phyloP scores from a whole-genome alignment of 2,888 invertebrate genomes.

The Prosopocoilus inquinatus region DNA sequence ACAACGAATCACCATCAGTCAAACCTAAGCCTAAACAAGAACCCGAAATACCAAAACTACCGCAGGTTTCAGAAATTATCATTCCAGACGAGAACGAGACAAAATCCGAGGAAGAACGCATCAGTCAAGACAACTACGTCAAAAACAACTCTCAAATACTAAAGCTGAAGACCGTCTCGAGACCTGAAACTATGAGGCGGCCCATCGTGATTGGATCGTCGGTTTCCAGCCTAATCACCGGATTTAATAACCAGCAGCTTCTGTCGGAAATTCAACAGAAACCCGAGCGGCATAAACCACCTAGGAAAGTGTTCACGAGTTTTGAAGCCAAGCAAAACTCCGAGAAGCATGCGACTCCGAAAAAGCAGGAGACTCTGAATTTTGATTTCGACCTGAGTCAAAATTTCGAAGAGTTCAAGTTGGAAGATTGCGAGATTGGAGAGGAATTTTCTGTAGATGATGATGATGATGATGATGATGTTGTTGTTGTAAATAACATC shows the following conservation, averaged over 20 bases:
- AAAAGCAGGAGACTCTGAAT: constrained; percentile 24
- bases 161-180: constrained; percentile 43
- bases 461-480: constrained; percentile 9
- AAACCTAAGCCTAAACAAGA: constrained; percentile 47
- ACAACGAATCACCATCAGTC: constrained; percentile 12
- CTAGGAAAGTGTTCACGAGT: constrained; percentile 44
- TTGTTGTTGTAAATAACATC: constrained; percentile 1
- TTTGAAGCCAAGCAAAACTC: constrained; percentile 48
- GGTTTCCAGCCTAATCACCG: constrained; percentile 56
- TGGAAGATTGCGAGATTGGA: constrained; percentile 67
- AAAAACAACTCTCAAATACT: constrained; percentile 49
- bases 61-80: constrained; percentile 72
- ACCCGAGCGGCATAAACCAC: constrained; percentile 32
- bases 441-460: constrained; percentile 43
- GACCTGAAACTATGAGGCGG: constrained; percentile 43
- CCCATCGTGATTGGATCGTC: constrained; percentile 63
- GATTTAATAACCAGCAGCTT: constrained; percentile 51
- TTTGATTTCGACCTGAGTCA: constrained; percentile 68
- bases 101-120: constrained; percentile 37
- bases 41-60: constrained; percentile 69
- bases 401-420: constrained; percentile 77
- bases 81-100: constrained; percentile 61
- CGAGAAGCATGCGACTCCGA: constrained; percentile 36
- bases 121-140: constrained; percentile 48
- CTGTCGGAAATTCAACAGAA: constrained; percentile 57